Base-by-base conservation (phyloP, 2,113 vertebrate genomes). In the Calcarius ornatus region DNA sequence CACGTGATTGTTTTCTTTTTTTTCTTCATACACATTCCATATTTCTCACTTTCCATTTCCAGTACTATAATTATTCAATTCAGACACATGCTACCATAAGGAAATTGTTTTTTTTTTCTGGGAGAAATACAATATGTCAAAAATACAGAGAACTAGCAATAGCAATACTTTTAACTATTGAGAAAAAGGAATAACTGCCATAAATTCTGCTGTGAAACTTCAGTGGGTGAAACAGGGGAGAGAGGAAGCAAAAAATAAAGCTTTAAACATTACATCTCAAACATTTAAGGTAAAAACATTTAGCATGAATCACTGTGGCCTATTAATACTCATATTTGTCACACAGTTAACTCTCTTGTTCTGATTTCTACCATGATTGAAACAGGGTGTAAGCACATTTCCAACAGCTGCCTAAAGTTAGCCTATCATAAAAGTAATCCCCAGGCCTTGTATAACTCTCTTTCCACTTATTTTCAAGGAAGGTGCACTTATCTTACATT, bases 1-100 rank as follows among this genome's bases (percentile, higher is more conserved):
- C 19, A 43, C 0, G 0, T 4, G 9, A 56, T 13, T 64, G 11
- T 56, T 86, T 30, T 42, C 53, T 54, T 45, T 68, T 37, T 37
- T 51, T 3, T 16, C 51, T 45, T 75, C 31, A 70, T 22, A 71
- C 0, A 2, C 8, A 37, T 63, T 85, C 30, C 18, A 6, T 40
- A 45, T 42, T 70, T 73, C 33, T 65, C 13, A 33, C n/a, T 80
- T 91, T 76, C n/a, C 25, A 38, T 30, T 53, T 53, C 48, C 31
- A 69, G 59, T 38, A 38, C 22, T 72, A 15, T n/a, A 70, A 66
- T 57, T 76, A 84, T 18, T 72, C 37, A 92, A 76, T 83, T 76
- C 35, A 65, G 47, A 59, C 22, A 73, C 13, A 28, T 6, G 18
- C 25, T 71, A 71, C 19, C 31, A n/a, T 27, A 81, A 81, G 9